These are phyloP conservation scores for Cassiopea xamachana DNA, from an alignment of 30 jellyfish, hydroid and myxozoan genomes.

Conservation along the genomic window DNA sequence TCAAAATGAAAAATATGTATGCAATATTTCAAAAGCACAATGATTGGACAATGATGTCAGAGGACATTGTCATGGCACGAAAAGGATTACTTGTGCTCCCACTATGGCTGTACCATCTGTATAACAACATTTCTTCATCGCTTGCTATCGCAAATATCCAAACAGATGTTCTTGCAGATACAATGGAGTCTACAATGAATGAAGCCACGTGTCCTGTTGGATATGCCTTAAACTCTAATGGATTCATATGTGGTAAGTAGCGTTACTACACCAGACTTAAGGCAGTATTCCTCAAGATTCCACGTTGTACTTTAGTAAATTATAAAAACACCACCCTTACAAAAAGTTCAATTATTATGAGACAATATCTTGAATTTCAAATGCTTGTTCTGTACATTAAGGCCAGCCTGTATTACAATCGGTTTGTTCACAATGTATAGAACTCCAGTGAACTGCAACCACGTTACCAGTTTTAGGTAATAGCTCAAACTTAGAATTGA, in stretches of 20 bases:
- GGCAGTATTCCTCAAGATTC: not conserved
- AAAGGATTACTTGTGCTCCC: constrained; percentile 63
- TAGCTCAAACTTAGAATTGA: too few species aligned
- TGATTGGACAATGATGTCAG: constrained; percentile 65
- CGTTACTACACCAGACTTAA: not conserved
- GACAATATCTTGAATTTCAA: not conserved
- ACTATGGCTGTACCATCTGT: constrained; percentile 36
- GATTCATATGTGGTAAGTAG: constrained; percentile 72
- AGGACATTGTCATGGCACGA: constrained; percentile 61
- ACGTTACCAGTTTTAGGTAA: too few species aligned
- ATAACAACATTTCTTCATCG: constrained; percentile 25
- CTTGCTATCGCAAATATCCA: constrained; percentile 7
- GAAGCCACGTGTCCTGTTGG: constrained; percentile 56
- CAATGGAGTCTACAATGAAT: constrained; percentile 26
- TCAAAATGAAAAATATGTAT: constrained; percentile 30
- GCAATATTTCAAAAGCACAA: not conserved
- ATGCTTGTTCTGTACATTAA: not conserved
- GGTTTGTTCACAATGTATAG: not conserved
- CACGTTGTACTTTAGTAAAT: too few species aligned
- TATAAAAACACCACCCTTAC: not conserved
- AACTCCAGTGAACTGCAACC: not conserved
- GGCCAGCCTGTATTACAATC: not conserved
- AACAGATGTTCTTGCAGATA: constrained; percentile 50
- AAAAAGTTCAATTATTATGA: not conserved
- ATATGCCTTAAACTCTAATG: constrained; percentile 38